Evolutionary conservation across 2,888 invertebrate genomes (phyloP).

Genomic region (Globia sparganii): DNA sequence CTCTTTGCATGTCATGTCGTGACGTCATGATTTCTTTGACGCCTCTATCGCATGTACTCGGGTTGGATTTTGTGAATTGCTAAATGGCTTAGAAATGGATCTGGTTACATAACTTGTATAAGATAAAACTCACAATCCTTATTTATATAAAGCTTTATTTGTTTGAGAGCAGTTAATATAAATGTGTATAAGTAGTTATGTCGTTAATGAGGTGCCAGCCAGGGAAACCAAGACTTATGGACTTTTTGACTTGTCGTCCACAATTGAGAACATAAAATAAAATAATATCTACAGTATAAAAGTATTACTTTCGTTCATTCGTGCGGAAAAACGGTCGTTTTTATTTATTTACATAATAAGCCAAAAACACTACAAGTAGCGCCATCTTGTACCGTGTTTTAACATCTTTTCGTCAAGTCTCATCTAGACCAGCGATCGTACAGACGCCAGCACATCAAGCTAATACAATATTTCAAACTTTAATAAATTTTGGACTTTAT

Average conservation of each 20-base stretch:
- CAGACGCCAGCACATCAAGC: no score
- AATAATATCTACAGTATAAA: not conserved
- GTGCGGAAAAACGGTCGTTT: not conserved
- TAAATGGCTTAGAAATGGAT: not conserved
- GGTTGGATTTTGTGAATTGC: not conserved
- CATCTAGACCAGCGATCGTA: not conserved
- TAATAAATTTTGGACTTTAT: no score
- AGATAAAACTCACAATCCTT: not conserved
- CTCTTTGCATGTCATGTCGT: constrained; percentile 2
- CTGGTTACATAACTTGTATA: not conserved
- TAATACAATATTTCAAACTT: no score
- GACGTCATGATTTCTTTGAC: constrained; percentile 25
- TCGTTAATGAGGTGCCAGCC: not conserved
- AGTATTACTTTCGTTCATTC: not conserved
- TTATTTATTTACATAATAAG: not conserved
- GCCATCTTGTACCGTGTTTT: not conserved
- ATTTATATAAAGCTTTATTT: no score
- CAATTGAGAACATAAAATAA: not conserved
- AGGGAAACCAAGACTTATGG: not conserved
- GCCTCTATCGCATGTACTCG: not conserved
- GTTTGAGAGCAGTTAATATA: not conserved
- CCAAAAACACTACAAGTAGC: not conserved
- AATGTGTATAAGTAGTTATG: not conserved
- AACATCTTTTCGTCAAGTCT: not conserved
- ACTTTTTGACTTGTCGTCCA: not conserved